Evolutionary conservation across 2,888 invertebrate genomes (phyloP), one percentile per base, ranked within the genome.

Genomic region (Mycalesis mineus): DNA sequence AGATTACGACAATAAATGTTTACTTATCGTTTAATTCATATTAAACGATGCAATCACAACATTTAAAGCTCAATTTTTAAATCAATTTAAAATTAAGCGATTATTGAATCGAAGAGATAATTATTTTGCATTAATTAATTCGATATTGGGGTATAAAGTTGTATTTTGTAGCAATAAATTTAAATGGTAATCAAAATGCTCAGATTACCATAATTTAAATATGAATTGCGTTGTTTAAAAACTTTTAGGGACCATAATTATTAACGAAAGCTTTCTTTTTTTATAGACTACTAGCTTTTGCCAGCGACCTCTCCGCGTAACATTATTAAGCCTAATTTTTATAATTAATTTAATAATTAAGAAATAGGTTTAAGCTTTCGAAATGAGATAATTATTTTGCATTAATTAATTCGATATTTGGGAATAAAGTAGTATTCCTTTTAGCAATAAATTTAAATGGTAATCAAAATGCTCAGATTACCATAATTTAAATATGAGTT

Each of bases 111-210:
- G 13, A 31, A 31, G 45, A 45, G 29, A 45, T 29, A 45, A 45
- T 45, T 29, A 45, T 29, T 45, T 31, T 29, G 45, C 29, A 45
- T 45, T 45, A 14, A 45, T 45, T 45, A 45, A 45, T 45, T 29
- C 45, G 45, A 14, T 45, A 45, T 13, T 22, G 22, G 22, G n/a
- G 47, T 31, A 7, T 17, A 47, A 47, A 33, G 31, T 31, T 47
- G 31, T 11, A 47, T 33, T 44, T 44, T 44, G 28, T 44, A 11
- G 11, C 9, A 36, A 11, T 36, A 36, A 36, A 36, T 36, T 36
- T 28, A 44, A 44, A 44, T 44, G 44, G 44, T 44, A 44, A 44
- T 44, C 44, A 13, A 44, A 44, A 44, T 44, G 36, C 28, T 44
- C 42, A 5, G 42, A 42, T 42, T 44, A 29, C n/a, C 29, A 44